A percentile compares a stretch with the other conserved stretches of the same genome.
Conservation (phyloP, 2,113 vertebrate genomes). For the Psephotus haematonotus region DNA sequence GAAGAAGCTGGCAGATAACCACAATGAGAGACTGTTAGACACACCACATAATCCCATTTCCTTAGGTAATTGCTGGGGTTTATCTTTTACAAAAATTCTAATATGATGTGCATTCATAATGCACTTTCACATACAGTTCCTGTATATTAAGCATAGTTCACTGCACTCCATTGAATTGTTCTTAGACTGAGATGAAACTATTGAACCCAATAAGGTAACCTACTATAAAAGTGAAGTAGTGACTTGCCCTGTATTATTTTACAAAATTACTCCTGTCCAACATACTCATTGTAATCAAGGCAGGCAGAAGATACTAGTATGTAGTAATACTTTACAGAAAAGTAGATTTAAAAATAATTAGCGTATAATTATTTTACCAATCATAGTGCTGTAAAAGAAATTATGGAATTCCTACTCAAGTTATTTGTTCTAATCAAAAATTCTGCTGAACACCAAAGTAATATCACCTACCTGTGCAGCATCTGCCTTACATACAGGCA, state of each 20-base stretch:
- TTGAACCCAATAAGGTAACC: neutral
- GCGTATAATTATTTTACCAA: neutral
- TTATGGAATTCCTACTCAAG: neutral
- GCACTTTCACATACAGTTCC: neutral
- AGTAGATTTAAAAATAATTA: neutral
- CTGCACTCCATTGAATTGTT: neutral
- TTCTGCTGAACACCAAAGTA: neutral
- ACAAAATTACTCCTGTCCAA: neutral
- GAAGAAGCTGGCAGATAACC: slow-evolving; percentile 83
- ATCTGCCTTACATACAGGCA: neutral
- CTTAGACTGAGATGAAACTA: neutral
- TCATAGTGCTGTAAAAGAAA: neutral
- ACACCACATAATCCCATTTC: slow-evolving; percentile 96
- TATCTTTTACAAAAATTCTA: neutral
- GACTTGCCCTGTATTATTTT: neutral
- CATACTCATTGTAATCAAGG: neutral
- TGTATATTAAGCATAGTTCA: neutral
- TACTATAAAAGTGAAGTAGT: neutral
- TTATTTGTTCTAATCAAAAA: neutral
- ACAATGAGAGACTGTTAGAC: slow-evolving; percentile 87
- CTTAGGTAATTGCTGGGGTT: slow-evolving; percentile 79
- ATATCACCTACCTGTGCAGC: neutral
- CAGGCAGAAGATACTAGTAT: neutral
- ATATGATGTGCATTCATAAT: neutral
- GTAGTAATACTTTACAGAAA: neutral